These are phyloP conservation scores for Urechis unicinctus DNA, from an alignment of 2,888 invertebrate species.

Conservation along the genomic window DNA sequence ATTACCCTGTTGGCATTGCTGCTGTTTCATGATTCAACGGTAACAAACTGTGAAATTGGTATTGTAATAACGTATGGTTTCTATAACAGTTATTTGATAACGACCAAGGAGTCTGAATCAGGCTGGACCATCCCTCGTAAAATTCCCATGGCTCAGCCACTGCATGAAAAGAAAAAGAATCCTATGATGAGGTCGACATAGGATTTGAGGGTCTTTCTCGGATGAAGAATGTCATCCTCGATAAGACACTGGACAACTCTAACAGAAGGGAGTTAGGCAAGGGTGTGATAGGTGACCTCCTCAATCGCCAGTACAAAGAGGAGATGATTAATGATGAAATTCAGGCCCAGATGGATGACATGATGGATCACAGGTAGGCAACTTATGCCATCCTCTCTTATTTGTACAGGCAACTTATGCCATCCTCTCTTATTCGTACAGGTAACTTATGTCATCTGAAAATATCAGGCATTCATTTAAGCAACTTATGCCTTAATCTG, in stretches of 20 bases:
- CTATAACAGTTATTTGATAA: too few relatives aligned
- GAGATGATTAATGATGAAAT: neutral
- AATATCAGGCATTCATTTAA: too few relatives aligned
- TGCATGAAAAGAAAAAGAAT: neutral
- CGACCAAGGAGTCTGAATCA: too few relatives aligned
- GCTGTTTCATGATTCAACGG: too few relatives aligned
- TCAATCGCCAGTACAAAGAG: constrained; percentile 1
- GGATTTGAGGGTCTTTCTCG: neutral
- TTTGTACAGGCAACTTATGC: neutral
- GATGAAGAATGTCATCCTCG: neutral
- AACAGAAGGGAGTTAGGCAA: constrained; percentile 4
- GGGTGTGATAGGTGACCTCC: constrained; percentile 4
- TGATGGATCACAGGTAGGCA: constrained; percentile 7
- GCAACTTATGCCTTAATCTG: too few relatives aligned
- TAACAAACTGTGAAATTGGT: too few relatives aligned
- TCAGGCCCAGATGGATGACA: constrained; percentile 5
- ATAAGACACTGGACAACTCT: constrained; percentile 1
- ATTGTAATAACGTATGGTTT: too few relatives aligned
- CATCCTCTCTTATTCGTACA: neutral
- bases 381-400: neutral
- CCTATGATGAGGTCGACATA: neutral
- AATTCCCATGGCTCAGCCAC: neutral
- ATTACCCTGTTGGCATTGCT: too few relatives aligned
- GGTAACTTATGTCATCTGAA: neutral
- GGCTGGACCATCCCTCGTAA: neutral